These are phyloP conservation scores for Psittacula derbiana DNA, from an alignment of 2,797 vertebrate species.

Conservation along the genomic window DNA sequence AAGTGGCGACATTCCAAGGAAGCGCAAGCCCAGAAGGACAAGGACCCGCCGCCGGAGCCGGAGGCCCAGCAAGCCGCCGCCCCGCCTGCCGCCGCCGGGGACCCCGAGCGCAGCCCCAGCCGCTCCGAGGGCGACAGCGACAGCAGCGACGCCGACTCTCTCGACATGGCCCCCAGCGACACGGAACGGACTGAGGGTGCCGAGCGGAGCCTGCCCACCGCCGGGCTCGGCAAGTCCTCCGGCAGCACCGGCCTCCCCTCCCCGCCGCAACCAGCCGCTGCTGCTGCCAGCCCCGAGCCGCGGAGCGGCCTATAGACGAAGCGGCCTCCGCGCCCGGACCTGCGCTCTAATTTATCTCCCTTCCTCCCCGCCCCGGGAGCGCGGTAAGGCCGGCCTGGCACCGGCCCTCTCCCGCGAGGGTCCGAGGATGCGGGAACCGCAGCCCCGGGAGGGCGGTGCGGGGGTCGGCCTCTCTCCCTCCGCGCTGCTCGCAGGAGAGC, in stretches of 20 bases:
- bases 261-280: not conserved
- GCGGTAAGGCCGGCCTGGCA: not conserved
- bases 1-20: constrained; percentile 98
- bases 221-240: constrained; percentile 83
- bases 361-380: not conserved
- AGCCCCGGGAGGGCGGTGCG: not conserved
- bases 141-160: constrained; percentile 89
- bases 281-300: not conserved
- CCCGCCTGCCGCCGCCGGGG: constrained; percentile 63
- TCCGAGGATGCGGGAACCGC: not conserved
- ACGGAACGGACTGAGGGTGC: constrained; percentile 83
- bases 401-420: not conserved
- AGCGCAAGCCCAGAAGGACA: constrained; percentile 96
- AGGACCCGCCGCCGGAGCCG: constrained; percentile 84
- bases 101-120: constrained; percentile 78
- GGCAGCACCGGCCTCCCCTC: constrained; percentile 11
- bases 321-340: not conserved
- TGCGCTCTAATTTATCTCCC: not conserved
- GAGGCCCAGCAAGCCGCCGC: constrained; percentile 58
- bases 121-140: constrained; percentile 88
- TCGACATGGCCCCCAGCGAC: constrained; percentile 84
- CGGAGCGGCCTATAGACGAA: constrained; percentile 7
- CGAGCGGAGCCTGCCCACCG: constrained; percentile 78
- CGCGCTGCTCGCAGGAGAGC: not conserved
- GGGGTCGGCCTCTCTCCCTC: not conserved